Conservation (phyloP, 2,113 vertebrate species). For the Atrichornis clamosus region DNA sequence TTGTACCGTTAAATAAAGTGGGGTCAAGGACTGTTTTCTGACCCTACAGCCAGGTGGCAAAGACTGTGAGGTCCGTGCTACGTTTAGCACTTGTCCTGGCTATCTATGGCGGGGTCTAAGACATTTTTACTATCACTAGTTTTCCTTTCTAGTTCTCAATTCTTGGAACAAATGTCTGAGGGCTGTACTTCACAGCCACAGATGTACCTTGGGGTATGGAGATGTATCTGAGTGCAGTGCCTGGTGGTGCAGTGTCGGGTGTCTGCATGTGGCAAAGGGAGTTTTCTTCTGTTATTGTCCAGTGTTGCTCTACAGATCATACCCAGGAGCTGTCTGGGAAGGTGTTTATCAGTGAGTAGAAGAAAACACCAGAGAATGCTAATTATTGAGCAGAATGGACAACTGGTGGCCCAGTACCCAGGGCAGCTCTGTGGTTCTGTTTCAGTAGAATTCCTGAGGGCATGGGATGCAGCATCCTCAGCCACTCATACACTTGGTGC, state of each 20-base stretch:
- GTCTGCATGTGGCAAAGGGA: not conserved
- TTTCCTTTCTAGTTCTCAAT: not conserved
- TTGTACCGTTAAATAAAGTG: not conserved
- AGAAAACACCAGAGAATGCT: not conserved
- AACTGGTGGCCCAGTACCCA: not conserved
- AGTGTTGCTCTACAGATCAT: not conserved
- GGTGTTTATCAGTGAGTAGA: not conserved
- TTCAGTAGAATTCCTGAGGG: not conserved
- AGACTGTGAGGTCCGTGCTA: not conserved
- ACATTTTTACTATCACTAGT: not conserved
- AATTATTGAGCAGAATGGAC: not conserved
- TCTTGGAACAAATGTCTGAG: not conserved
- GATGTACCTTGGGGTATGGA: not conserved
- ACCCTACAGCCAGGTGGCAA: not conserved
- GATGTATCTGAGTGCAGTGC: not conserved
- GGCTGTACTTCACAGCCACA: not conserved
- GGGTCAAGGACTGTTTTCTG: not conserved
- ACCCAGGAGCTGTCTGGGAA: not conserved
- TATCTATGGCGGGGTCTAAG: not conserved
- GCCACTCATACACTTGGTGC: not conserved
- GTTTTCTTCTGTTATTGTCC: not conserved
- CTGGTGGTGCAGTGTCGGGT: not conserved
- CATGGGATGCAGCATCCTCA: fast-evolving
- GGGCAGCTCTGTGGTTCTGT: not conserved
- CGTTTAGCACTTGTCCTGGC: not conserved